Evolutionary conservation across 2,113 vertebrate species (phyloP), one percentile per base, ranked within the genome.

Genomic region (Prietella phreatophila): DNA sequence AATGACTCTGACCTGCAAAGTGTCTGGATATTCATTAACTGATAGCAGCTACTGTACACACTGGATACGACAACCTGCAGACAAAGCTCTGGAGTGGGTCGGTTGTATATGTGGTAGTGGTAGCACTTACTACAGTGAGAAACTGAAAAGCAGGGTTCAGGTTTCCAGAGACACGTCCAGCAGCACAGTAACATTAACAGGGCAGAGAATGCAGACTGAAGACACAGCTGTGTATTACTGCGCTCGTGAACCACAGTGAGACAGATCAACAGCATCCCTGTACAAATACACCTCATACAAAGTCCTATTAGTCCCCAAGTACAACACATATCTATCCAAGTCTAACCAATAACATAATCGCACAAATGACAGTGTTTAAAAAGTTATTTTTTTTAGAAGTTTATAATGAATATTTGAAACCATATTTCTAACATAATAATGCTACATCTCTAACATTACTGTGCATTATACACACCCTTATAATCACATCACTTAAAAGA

Each of bases 21-120:
- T 85, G 53, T 85, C 75, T 88, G 83, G 60, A 71, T 85, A 88
- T 85, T 85, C 87, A 84, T 5, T 84, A 19, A 79, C 61, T 14
- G 47, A 47, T 47, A 0, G 42, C 30, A 81, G 27, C 20, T 85
- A 69, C 14, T 4, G n/a, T 30, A 69, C 65, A 69, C 3, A 0
- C 4, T 69, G n/a, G n/a, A 69, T 69, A 13, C 11, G 65, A 69
- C 65, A 69, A n/a, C 65, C 65, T 69, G n/a, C 65, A 69, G 65
- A n/a, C 33, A 69, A 69, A 69, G 5, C 65, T 69, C n/a, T 69
- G n/a, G n/a, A 69, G n/a, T 69, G 65, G 65, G 5, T 33, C 13
- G 47, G 7, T 8, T 8, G 47, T 5, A 47, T 47, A 47, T 47
- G 47, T 8, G 5, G 47, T 47, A 47, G 47, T 1, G 5, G 47